Evolutionary conservation across 53 echinoderm and acorn worm genomes (phyloP).

Genomic region (Echinarachnius parma): DNA sequence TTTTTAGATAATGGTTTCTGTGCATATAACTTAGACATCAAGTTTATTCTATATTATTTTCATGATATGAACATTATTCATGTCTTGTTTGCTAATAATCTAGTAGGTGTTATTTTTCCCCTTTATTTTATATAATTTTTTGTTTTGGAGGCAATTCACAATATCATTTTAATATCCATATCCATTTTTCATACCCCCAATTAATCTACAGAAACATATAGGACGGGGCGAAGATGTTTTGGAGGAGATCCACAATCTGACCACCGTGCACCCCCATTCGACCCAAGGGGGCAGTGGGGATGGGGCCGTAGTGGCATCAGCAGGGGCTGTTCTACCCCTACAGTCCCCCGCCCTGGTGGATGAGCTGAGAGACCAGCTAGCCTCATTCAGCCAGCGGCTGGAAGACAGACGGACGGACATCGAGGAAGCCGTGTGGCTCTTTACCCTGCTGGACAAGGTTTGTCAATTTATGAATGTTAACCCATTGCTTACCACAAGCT

Average conservation of each 20-base stretch:
- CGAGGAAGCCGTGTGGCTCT: constrained; percentile 70
- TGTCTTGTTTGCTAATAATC: no score
- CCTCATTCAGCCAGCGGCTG: constrained; percentile 57
- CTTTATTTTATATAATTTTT: no score
- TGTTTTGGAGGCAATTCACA: no score
- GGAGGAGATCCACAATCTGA: constrained; percentile 64
- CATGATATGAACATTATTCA: no score
- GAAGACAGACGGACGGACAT: constrained; percentile 68
- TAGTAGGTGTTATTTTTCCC: no score
- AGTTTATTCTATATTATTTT: no score
- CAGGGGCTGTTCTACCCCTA: constrained; percentile 56
- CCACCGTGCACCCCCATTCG: not conserved
- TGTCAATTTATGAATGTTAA: not conserved
- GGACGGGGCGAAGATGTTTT: constrained; percentile 76
- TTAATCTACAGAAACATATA: constrained; percentile 72
- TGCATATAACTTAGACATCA: no score
- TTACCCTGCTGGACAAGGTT: constrained; percentile 78
- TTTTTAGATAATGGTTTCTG: no score
- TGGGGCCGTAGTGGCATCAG: constrained; percentile 29
- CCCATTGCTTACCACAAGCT: not conserved
- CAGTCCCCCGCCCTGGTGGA: constrained; percentile 45
- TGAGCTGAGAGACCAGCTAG: constrained; percentile 56
- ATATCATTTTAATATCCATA: no score
- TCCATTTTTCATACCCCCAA: no score
- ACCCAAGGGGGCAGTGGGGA: constrained; percentile 16